Conservation (phyloP, 1,140 invertebrate species). For the Megalopta genalis region DNA sequence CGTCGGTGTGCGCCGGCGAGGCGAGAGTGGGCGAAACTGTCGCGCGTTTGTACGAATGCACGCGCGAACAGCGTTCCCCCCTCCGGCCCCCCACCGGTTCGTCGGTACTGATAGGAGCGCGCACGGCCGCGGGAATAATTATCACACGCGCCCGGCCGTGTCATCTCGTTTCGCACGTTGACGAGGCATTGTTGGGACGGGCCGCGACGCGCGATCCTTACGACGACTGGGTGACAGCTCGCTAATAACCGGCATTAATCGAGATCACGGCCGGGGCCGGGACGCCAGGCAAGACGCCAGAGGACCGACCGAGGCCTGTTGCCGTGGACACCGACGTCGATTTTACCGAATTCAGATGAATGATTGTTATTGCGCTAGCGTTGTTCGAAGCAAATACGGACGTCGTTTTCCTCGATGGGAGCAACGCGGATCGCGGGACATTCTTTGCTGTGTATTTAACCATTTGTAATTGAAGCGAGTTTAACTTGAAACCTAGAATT, state of each 20-base stretch:
- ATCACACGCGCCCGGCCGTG: conserved; percentile 69
- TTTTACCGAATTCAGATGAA: neutral
- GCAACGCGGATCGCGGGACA: no score
- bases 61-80: conserved; percentile 26
- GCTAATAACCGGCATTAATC: conserved; percentile 66
- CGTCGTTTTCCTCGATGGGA: no score
- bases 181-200: conserved; percentile 67
- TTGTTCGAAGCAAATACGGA: no score
- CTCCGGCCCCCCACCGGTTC: neutral
- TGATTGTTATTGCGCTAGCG: neutral
- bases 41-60: conserved; percentile 38
- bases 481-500: no score
- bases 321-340: neutral
- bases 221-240: conserved; percentile 56
- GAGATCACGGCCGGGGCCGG: conserved; percentile 18
- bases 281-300: conserved; percentile 20
- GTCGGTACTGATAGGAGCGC: conserved; percentile 14
- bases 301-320: neutral
- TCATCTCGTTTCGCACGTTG: conserved; percentile 73
- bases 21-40: conserved; percentile 12
- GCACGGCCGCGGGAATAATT: conserved; percentile 68
- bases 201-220: conserved; percentile 56
- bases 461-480: no score
- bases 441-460: no score
- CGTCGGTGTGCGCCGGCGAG: neutral